Conservation (phyloP, 2,113 vertebrate genomes). For the Tragelaphus strepsiceros region DNA sequence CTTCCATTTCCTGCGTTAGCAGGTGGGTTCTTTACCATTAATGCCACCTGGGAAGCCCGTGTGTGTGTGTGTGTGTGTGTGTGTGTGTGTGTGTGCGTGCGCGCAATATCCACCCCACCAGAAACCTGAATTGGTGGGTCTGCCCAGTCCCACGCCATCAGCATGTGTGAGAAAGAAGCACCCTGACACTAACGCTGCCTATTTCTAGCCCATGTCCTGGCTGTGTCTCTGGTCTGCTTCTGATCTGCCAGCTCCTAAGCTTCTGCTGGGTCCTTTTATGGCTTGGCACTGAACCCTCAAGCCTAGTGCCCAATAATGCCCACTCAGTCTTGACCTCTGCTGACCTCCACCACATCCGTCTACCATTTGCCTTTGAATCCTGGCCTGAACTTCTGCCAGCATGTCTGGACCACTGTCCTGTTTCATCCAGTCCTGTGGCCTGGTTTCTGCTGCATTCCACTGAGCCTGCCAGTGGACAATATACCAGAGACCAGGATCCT, state of each 20-base stretch:
- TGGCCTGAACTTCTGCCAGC: neutral
- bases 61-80: too few species aligned
- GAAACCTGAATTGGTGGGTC: neutral
- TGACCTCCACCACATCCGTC: too few species aligned
- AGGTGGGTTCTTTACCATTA: neutral
- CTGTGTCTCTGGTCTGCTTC: neutral
- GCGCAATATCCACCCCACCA: too few species aligned
- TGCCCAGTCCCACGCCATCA: neutral
- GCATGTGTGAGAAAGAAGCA: neutral
- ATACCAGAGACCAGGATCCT: too few species aligned
- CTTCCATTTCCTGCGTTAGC: neutral
- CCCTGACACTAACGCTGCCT: neutral
- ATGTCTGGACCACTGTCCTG: neutral
- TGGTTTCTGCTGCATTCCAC: neutral
- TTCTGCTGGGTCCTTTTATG: too few species aligned
- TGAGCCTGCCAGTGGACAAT: neutral
- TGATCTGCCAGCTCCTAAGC: neutral
- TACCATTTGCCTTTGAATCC: neutral
- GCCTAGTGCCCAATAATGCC: neutral
- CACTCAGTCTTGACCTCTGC: neutral
- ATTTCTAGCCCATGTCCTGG: neutral
- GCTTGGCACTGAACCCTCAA: too few species aligned
- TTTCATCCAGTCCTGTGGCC: neutral
- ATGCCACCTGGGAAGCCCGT: neutral
- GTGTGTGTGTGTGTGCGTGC: rapidly evolving